phyloP scores from a whole-genome alignment of 2,113 vertebrate genomes.

The Datnioides undecimradiatus region DNA sequence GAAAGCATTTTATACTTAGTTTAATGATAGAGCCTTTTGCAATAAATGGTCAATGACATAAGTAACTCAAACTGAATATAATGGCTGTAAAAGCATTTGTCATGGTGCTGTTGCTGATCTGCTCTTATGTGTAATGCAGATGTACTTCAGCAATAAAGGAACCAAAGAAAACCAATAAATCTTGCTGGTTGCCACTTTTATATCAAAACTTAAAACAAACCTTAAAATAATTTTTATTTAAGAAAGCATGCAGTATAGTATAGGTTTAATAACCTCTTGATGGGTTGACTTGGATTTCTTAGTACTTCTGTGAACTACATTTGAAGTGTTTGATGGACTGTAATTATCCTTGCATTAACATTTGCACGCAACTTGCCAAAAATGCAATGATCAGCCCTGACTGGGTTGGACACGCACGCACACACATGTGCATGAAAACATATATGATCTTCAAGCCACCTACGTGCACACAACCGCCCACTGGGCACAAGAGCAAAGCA shows the following conservation, averaged over 20 bases:
- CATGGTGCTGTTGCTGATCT: too few relatives aligned
- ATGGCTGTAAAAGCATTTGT: too few relatives aligned
- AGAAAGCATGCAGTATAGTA: not conserved
- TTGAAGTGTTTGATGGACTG: not conserved
- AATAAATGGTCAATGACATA: too few relatives aligned
- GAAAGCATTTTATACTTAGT: too few relatives aligned
- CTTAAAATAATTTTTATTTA: not conserved
- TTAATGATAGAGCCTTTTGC: too few relatives aligned
- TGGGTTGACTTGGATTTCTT: not conserved
- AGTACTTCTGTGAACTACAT: not conserved
- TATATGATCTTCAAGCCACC: not conserved
- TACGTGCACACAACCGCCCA: constrained; percentile 15
- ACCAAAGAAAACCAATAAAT: too few relatives aligned
- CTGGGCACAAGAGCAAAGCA: constrained; percentile 8
- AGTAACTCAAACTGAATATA: too few relatives aligned
- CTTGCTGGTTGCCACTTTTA: too few relatives aligned
- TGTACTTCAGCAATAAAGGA: too few relatives aligned
- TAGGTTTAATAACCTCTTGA: not conserved
- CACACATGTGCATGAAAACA: not conserved
- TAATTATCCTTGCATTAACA: not conserved
- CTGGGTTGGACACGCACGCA: not conserved
- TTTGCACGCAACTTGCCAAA: not conserved
- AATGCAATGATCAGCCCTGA: not conserved
- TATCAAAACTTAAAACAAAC: too few relatives aligned
- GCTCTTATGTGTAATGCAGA: too few relatives aligned